A percentile compares a stretch with the other conserved stretches of the same genome.
These are phyloP conservation scores for Anomalospiza imberbis DNA, from an alignment of 2,797 vertebrate species.

Conservation along the genomic window DNA sequence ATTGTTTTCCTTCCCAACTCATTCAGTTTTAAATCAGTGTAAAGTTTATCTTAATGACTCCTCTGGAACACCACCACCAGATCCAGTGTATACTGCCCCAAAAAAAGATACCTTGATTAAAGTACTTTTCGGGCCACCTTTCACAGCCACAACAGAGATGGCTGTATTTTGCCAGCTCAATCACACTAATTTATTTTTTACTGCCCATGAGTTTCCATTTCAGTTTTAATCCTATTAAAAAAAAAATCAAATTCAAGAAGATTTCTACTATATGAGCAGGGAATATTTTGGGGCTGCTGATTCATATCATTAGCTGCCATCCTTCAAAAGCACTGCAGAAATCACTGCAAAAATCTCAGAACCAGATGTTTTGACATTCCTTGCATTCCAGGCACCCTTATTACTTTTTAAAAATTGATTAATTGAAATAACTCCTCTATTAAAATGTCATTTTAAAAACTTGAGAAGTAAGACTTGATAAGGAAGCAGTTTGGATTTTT, in stretches of 20 bases:
- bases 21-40: not conserved
- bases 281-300: slow-evolving; percentile 7
- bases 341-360: slow-evolving; percentile 2
- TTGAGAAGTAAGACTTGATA: not conserved
- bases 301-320: not conserved
- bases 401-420: not conserved
- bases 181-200: not conserved
- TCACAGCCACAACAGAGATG: not conserved
- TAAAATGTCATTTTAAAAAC: not conserved
- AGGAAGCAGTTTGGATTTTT: not conserved
- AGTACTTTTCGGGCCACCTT: not conserved
- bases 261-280: not conserved
- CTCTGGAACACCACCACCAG: not conserved
- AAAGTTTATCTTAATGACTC: not conserved
- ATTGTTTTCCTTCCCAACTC: not conserved
- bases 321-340: slow-evolving; percentile 20
- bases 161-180: not conserved
- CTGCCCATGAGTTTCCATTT: not conserved
- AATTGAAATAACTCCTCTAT: not conserved
- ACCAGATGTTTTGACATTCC: not conserved
- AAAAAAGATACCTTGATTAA: not conserved
- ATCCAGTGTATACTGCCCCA: not conserved
- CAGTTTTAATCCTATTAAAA: not conserved
- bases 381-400: not conserved
- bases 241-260: not conserved